phyloP scores from a whole-genome alignment of 2,888 invertebrate genomes.

The Mesoligia furuncula region DNA sequence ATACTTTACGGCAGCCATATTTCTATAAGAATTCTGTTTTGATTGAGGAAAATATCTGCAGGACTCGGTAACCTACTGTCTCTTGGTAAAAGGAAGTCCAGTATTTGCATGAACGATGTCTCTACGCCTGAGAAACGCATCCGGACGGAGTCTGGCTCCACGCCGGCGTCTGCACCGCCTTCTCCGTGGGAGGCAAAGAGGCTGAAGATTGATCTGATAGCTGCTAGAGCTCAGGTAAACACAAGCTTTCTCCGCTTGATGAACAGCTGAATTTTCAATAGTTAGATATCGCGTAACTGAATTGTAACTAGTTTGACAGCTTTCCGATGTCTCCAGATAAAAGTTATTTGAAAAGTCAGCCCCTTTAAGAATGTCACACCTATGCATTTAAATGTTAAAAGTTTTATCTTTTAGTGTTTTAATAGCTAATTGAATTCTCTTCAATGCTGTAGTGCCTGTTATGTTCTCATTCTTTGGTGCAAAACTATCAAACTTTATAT shows the following conservation, averaged over 20 bases:
- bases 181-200: slow-evolving; percentile 93
- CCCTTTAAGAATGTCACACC: not conserved
- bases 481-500: not conserved
- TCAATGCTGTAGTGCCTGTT: not conserved
- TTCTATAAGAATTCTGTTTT: not conserved
- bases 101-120: slow-evolving; percentile 72
- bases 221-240: slow-evolving; percentile 89
- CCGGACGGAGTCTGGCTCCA: slow-evolving; percentile 80
- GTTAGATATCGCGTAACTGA: not conserved
- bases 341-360: not conserved
- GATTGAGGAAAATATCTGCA: slow-evolving; percentile 57
- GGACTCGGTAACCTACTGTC: slow-evolving; percentile 80
- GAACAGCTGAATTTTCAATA: not conserved
- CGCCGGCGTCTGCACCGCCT: slow-evolving; percentile 73
- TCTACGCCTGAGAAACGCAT: slow-evolving; percentile 82
- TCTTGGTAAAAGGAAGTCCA: slow-evolving; percentile 85
- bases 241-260: not conserved
- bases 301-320: not conserved
- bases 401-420: not conserved
- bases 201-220: slow-evolving; percentile 92
- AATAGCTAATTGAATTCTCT: not conserved
- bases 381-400: not conserved
- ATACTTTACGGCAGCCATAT: not conserved
- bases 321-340: not conserved
- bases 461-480: slow-evolving; percentile 1